phyloP scores from a whole-genome alignment of 2,888 invertebrate species.

The Cantharis flavilabris region DNA sequence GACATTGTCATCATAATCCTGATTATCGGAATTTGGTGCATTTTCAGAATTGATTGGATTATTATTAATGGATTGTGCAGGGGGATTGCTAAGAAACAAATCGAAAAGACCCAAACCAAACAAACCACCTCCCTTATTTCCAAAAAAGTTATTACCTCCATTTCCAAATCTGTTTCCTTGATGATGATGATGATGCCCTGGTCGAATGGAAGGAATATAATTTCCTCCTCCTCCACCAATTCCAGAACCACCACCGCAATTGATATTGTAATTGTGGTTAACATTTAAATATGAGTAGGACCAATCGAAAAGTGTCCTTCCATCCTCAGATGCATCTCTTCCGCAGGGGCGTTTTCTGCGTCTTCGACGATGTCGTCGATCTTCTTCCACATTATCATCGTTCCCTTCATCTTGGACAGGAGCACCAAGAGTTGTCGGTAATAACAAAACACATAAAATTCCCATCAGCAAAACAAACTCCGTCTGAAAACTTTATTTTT shows the following conservation, averaged over 20 bases:
- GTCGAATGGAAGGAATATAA: not conserved
- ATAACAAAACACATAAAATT: not conserved
- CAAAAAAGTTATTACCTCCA: not conserved
- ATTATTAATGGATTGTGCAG: not conserved
- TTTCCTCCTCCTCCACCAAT: not conserved
- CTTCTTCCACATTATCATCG: not conserved
- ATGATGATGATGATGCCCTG: not conserved
- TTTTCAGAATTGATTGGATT: not conserved
- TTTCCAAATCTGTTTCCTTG: not conserved
- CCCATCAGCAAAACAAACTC: not conserved
- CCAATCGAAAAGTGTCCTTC: constrained; percentile 31
- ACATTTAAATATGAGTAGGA: constrained; percentile 28
- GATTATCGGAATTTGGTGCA: not conserved
- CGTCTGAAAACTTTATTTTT: not conserved
- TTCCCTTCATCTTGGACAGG: not conserved
- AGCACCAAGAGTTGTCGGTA: not conserved
- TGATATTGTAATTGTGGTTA: constrained; percentile 26
- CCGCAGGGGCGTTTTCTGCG: not conserved
- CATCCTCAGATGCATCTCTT: constrained; percentile 10
- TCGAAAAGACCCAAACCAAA: constrained; percentile 5
- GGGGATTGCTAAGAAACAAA: not conserved
- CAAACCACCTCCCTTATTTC: not conserved
- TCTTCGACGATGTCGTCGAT: not conserved
- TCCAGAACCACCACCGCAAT: constrained; percentile 1
- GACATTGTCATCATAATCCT: not conserved